Evolutionary conservation across 2,113 vertebrate species (phyloP).

Genomic region (Pogonocichla stellata): DNA sequence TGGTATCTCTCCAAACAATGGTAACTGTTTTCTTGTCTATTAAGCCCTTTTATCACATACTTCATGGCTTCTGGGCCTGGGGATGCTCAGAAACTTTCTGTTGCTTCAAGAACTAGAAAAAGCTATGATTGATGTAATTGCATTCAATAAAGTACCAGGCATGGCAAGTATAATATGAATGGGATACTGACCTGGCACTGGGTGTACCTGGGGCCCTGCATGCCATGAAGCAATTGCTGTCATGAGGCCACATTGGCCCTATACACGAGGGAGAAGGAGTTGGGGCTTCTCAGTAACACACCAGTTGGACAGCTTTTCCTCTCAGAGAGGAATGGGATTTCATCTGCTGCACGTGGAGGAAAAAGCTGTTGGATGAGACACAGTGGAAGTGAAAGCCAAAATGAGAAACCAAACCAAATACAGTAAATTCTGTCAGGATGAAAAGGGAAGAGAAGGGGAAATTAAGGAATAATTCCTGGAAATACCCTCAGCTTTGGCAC

Average conservation of each 20-base stretch:
- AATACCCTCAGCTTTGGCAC: not conserved
- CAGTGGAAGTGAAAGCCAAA: not conserved
- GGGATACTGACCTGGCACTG: not conserved
- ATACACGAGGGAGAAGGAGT: not conserved
- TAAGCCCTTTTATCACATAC: not conserved
- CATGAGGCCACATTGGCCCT: not conserved
- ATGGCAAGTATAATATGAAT: not conserved
- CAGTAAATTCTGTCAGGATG: not conserved
- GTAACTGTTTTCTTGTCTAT: not conserved
- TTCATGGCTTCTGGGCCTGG: not conserved
- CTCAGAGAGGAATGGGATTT: not conserved
- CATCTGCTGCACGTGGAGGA: not conserved
- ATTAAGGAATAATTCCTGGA: not conserved
- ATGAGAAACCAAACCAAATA: not conserved
- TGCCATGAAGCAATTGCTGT: not conserved
- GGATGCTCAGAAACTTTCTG: not conserved
- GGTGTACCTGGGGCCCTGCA: not conserved
- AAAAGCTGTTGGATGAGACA: not conserved
- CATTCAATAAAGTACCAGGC: not conserved
- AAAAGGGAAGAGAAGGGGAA: not conserved
- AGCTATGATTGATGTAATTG: not conserved
- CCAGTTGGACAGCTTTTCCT: not conserved
- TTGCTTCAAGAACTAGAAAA: not conserved
- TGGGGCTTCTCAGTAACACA: not conserved
- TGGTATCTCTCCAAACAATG: not conserved